Percentiles rank a stretch among this genome's conserved stretches.
Evolutionary conservation across 2,888 invertebrate species (phyloP).

Genomic region (Trichopria drosophilae): DNA sequence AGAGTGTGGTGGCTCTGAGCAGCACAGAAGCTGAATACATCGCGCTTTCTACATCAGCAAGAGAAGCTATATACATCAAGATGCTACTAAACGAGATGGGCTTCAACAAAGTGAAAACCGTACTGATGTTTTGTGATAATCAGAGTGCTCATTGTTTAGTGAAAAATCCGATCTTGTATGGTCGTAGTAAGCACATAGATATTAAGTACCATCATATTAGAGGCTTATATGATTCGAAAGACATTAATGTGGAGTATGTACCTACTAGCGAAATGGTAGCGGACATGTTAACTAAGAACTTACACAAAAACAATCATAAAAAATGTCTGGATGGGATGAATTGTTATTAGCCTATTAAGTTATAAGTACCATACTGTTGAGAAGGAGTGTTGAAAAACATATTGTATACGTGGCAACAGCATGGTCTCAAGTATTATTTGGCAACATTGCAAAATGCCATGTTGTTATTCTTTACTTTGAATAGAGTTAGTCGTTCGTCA

Average conservation of each 20-base stretch:
- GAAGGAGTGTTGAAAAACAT: too few species aligned
- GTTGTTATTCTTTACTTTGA: too few species aligned
- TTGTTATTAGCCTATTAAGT: too few species aligned
- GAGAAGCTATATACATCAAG: background rate
- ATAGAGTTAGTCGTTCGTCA: too few species aligned
- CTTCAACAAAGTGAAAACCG: background rate
- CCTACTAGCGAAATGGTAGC: background rate
- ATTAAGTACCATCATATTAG: background rate
- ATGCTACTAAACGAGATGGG: background rate
- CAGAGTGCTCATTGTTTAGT: background rate
- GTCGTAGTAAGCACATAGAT: too few species aligned
- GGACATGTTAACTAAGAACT: background rate
- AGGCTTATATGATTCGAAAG: too few species aligned
- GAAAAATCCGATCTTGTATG: slow-evolving; percentile 1
- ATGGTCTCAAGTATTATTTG: too few species aligned
- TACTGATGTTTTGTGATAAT: background rate
- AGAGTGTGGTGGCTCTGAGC: background rate
- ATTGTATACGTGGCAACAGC: too few species aligned
- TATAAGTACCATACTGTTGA: too few species aligned
- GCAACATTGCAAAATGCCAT: too few species aligned
- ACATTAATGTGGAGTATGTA: background rate
- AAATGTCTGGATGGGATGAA: too few species aligned
- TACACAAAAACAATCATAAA: background rate
- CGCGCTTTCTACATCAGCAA: background rate
- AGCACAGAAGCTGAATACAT: background rate